Conservation (phyloP, 1,140 invertebrate species). For the Drosophila albomicans region DNA sequence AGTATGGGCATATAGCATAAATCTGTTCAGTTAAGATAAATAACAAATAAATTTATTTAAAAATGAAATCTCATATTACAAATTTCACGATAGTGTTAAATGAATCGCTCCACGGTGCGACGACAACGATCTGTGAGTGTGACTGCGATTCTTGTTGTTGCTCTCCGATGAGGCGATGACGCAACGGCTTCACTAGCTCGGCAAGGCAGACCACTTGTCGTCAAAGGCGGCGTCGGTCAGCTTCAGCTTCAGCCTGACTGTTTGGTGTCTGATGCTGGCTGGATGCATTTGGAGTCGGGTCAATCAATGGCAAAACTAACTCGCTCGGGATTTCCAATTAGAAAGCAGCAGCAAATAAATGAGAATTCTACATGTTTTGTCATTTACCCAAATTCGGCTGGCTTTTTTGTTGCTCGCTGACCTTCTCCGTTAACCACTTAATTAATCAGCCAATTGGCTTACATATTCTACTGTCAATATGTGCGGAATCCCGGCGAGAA, state of each 20-base stretch:
- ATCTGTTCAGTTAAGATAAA: no score
- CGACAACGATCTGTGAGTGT: slow-evolving; percentile 38
- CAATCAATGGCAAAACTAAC: background rate
- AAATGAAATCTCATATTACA: no score
- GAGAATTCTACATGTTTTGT: slow-evolving; percentile 47
- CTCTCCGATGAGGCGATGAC: slow-evolving; percentile 45
- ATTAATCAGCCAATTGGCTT: slow-evolving; percentile 45
- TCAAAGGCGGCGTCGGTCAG: slow-evolving; percentile 52
- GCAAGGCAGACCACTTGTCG: slow-evolving; percentile 80
- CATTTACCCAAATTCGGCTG: background rate
- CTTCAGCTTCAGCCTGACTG: background rate
- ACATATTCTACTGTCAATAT: slow-evolving; percentile 1
- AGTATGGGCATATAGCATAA: no score
- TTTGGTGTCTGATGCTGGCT: background rate
- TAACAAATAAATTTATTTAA: no score
- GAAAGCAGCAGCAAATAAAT: slow-evolving; percentile 58
- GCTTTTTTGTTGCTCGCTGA: slow-evolving; percentile 21
- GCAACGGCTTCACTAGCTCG: slow-evolving; percentile 46
- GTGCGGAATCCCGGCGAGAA: slow-evolving; percentile 48
- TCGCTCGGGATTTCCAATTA: slow-evolving; percentile 55
- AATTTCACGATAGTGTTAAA: background rate
- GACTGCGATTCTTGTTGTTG: slow-evolving; percentile 64
- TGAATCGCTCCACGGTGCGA: background rate
- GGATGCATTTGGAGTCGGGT: slow-evolving; percentile 19
- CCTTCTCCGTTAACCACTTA: slow-evolving; percentile 65